A percentile compares a stretch with the other conserved stretches of the same genome.
Conservation (phyloP, 2,888 invertebrate species). For the Hypercompe scribonia region DNA sequence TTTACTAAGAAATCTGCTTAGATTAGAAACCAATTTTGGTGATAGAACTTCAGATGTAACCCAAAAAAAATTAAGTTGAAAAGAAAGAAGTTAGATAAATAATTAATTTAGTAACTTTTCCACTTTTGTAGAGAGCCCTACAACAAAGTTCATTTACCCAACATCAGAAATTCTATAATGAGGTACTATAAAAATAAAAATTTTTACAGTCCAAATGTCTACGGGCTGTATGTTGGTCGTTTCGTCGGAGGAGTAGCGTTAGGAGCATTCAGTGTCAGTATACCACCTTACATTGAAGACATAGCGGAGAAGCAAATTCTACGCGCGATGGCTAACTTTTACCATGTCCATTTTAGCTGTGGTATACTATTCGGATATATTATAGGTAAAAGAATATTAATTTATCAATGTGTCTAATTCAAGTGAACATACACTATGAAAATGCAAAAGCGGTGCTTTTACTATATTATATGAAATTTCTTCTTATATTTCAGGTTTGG, state of each 20-base stretch:
- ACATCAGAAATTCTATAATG: not conserved
- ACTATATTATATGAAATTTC: not conserved
- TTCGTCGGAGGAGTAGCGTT: conserved; percentile 88
- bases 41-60: not conserved
- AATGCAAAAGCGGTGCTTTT: no score
- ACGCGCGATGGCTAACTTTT: conserved; percentile 89
- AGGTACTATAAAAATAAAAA: not conserved
- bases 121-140: not conserved
- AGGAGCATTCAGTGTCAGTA: conserved; percentile 88
- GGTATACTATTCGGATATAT: conserved; percentile 89
- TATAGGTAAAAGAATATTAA: conserved; percentile 68
- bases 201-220: conserved; percentile 76
- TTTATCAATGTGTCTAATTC: not conserved
- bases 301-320: conserved; percentile 88
- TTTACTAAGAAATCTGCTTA: not conserved
- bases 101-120: not conserved
- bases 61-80: not conserved
- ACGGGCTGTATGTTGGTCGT: conserved; percentile 84
- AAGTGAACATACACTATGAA: not conserved
- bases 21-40: not conserved
- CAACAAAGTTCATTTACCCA: not conserved
- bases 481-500: conserved; percentile 71
- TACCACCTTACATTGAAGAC: conserved; percentile 89
- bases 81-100: not conserved
- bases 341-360: conserved; percentile 89